phyloP scores from a whole-genome alignment of 2,113 vertebrate genomes.

The Chloebia gouldiae region DNA sequence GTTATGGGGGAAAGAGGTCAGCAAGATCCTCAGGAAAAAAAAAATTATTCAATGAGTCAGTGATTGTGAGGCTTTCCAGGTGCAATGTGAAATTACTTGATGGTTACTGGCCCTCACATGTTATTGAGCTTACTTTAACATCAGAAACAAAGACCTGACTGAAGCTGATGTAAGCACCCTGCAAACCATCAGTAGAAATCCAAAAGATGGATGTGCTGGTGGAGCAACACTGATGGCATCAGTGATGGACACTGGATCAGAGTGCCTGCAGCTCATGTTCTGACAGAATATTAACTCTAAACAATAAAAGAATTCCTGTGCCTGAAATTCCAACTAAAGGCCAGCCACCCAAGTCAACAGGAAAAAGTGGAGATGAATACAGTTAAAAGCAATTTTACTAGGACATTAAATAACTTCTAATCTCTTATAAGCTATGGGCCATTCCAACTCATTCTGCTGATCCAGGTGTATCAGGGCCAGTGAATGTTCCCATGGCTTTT shows the following conservation, averaged over 20 bases:
- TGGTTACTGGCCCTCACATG: background rate
- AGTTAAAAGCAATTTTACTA: background rate
- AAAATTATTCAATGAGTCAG: background rate
- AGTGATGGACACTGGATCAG: background rate
- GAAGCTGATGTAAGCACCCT: background rate
- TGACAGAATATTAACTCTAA: background rate
- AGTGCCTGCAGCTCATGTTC: accelerated
- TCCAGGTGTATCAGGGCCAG: background rate
- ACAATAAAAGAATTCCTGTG: background rate
- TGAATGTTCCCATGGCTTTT: background rate
- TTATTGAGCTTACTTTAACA: background rate
- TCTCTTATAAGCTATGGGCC: background rate
- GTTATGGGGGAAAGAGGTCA: background rate
- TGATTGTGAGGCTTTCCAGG: background rate
- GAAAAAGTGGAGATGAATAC: background rate
- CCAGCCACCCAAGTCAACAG: background rate
- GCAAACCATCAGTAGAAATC: background rate
- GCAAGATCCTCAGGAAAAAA: background rate
- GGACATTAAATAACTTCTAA: background rate
- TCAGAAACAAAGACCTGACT: background rate
- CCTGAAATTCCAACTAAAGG: background rate
- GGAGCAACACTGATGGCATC: background rate
- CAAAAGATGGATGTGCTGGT: background rate
- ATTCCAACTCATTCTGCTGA: background rate
- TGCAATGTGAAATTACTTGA: background rate